These are phyloP conservation scores for Oryzias curvinotus DNA, from an alignment of 2,113 vertebrate species.

Conservation along the genomic window DNA sequence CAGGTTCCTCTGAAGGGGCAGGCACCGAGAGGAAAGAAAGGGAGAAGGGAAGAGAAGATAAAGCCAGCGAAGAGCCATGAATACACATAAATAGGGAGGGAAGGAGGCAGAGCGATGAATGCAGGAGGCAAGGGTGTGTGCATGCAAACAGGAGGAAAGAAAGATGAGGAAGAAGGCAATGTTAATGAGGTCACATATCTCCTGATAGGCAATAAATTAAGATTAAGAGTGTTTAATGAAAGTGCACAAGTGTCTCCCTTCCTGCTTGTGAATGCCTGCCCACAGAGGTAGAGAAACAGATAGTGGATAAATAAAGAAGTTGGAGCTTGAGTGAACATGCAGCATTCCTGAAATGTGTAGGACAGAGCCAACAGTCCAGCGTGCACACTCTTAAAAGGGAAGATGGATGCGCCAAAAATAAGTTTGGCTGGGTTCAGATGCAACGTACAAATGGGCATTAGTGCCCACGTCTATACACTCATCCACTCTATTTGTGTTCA, in stretches of 20 bases:
- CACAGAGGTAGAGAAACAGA: constrained; percentile 13
- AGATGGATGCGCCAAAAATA: constrained; percentile 58
- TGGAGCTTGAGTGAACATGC: constrained; percentile 11
- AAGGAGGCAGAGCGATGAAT: constrained; percentile 22
- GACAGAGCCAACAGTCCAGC: constrained; percentile 33
- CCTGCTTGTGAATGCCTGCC: constrained; percentile 30
- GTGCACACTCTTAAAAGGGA: constrained; percentile 37
- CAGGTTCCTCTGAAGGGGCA: constrained; percentile 54
- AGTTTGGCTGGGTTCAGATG: constrained; percentile 54
- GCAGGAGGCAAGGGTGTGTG: constrained; percentile 21
- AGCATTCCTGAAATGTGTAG: constrained; percentile 40
- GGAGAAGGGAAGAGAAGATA: constrained; percentile 36
- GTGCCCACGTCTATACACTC: constrained; percentile 49
- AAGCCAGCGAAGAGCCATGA: constrained; percentile 26
- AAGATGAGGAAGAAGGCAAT: constrained; percentile 42
- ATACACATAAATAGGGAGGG: constrained; percentile 44
- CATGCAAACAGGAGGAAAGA: constrained; percentile 30
- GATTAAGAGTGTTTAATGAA: constrained; percentile 70
- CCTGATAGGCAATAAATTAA: constrained; percentile 72
- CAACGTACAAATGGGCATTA: constrained; percentile 52
- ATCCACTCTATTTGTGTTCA: constrained; percentile 62
- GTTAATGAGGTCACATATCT: constrained; percentile 76
- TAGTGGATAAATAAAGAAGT: constrained; percentile 25
- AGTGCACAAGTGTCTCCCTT: constrained; percentile 55
- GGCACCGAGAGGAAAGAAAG: constrained; percentile 10